These are phyloP conservation scores for Bacillus rossius DNA, from an alignment of 1,140 invertebrate species.

Conservation along the genomic window DNA sequence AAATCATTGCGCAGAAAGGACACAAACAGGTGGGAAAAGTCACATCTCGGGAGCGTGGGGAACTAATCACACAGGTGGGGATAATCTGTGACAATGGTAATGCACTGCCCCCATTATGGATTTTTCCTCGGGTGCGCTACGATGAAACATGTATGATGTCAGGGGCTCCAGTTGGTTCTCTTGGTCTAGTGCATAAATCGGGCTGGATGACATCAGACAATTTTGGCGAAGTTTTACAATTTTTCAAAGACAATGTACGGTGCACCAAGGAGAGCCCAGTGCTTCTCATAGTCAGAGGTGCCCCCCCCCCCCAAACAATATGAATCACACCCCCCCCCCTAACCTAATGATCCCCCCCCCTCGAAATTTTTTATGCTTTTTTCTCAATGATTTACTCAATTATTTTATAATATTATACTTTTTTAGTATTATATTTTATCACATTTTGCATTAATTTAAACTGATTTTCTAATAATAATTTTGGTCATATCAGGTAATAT, in stretches of 20 bases:
- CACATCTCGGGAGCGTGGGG: conserved; percentile 32
- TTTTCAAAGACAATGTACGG: conserved; percentile 35
- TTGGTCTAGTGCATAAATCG: conserved; percentile 28
- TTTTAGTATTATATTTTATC: too few species aligned
- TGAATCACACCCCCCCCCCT: too few species aligned
- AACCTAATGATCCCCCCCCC: too few species aligned
- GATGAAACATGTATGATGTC: conserved; percentile 30
- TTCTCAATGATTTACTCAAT: too few species aligned
- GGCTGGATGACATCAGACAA: conserved; percentile 38
- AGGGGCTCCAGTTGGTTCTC: conserved; percentile 32
- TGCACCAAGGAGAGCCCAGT: conserved; percentile 14
- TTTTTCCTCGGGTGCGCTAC: conserved; percentile 38
- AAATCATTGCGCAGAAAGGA: conserved; percentile 25
- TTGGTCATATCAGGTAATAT: too few species aligned
- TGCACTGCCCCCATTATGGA: conserved; percentile 38
- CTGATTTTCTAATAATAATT: too few species aligned
- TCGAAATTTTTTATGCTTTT: too few species aligned
- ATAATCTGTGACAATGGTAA: conserved; percentile 39
- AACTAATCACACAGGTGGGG: neutral
- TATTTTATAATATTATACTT: too few species aligned
- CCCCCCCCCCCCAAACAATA: too few species aligned
- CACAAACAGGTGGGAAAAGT: conserved; percentile 25
- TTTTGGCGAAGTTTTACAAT: conserved; percentile 34
- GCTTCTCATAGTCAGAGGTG: too few species aligned
- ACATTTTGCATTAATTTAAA: too few species aligned